Percentiles rank a stretch among this genome's conserved stretches.
Evolutionary conservation across 1,140 invertebrate genomes (phyloP).

Genomic region (Solenopsis fugax): DNA sequence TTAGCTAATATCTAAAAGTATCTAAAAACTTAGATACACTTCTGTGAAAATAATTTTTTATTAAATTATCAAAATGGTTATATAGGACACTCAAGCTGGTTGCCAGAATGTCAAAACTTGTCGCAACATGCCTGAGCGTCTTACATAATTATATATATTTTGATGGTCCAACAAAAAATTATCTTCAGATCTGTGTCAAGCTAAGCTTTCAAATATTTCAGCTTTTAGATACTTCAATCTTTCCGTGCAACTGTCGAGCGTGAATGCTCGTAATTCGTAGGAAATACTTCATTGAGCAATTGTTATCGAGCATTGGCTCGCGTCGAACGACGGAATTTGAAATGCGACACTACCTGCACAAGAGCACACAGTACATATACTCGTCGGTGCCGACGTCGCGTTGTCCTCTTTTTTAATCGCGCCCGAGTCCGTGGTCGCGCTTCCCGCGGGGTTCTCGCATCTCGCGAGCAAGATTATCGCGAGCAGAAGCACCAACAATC

Average conservation of each 20-base stretch:
- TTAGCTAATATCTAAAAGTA: neutral
- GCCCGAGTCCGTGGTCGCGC: neutral
- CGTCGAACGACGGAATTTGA: neutral
- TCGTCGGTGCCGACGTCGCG: neutral
- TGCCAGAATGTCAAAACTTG: neutral
- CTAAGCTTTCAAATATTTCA: neutral
- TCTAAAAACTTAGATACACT: too few species aligned
- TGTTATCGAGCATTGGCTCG: neutral
- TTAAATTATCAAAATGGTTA: too few species aligned
- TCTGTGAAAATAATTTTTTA: too few species aligned
- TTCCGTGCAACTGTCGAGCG: neutral
- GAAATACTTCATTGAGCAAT: neutral
- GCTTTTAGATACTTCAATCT: neutral
- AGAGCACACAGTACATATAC: constrained; percentile 61
- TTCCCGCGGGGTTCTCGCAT: neutral
- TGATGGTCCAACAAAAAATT: neutral
- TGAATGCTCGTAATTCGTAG: neutral
- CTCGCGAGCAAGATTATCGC: neutral
- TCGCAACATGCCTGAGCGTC: neutral
- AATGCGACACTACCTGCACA: constrained; percentile 55
- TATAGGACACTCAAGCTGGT: neutral
- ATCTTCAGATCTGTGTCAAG: too few species aligned
- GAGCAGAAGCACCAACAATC: neutral
- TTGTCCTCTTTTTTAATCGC: neutral
- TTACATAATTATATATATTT: neutral